Percentiles rank a stretch among this genome's conserved stretches.
Conservation (phyloP, 2,113 vertebrate genomes). For the Pelvicachromis taeniatus region DNA sequence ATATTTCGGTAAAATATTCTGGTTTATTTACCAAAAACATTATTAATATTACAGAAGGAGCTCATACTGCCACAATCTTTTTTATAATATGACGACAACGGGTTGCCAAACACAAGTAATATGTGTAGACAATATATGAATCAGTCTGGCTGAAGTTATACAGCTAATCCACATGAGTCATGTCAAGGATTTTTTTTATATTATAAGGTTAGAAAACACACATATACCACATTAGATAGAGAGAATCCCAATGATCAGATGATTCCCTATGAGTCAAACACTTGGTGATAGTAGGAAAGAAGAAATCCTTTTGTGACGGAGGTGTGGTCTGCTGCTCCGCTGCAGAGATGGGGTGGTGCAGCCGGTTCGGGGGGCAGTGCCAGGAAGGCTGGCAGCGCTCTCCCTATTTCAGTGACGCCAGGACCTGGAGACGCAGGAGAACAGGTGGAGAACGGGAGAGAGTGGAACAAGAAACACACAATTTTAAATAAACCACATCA, state of each 20-base stretch:
- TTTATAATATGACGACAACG: neutral
- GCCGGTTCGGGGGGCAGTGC: rapidly evolving
- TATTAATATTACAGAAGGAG: neutral
- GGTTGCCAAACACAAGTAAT: neutral
- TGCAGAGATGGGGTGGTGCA: no score
- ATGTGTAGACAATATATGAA: neutral
- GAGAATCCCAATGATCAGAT: neutral
- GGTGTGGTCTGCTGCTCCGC: neutral
- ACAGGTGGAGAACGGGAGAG: neutral
- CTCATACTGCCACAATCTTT: neutral
- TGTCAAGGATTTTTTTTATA: rapidly evolving
- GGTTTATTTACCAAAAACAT: neutral
- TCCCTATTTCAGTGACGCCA: neutral
- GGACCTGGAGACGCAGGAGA: rapidly evolving
- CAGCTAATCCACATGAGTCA: neutral
- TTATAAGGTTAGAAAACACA: neutral
- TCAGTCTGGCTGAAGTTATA: neutral
- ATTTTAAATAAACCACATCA: neutral
- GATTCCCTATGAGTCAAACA: neutral
- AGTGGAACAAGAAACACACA: neutral
- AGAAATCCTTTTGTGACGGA: neutral
- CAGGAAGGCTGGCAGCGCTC: neutral
- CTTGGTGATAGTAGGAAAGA: neutral
- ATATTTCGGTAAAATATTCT: neutral
- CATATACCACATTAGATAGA: neutral